Percentiles rank a stretch among this genome's conserved stretches.
Evolutionary conservation across 2,888 invertebrate genomes (phyloP).

Genomic region (Brachypalpus laphriformis): DNA sequence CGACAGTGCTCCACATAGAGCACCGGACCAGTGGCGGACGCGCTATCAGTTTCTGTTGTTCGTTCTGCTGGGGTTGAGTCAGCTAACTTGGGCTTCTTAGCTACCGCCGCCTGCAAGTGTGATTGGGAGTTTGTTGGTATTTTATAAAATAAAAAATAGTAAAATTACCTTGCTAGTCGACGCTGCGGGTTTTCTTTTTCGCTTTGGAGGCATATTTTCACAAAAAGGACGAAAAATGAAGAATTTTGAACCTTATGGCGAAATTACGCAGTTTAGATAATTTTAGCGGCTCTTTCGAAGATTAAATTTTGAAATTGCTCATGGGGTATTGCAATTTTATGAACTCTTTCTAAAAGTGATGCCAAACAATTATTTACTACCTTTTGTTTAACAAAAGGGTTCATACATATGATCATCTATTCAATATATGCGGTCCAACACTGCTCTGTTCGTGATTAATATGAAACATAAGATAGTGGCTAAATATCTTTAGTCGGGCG

Average conservation of each 20-base stretch:
- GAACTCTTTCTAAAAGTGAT: constrained; percentile 17
- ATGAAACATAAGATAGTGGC: too few species aligned
- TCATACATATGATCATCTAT: too few species aligned
- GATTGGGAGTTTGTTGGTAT: neutral
- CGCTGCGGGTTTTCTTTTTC: constrained; percentile 69
- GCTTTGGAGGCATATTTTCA: constrained; percentile 75
- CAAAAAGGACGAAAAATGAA: constrained; percentile 35
- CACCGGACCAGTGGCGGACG: constrained; percentile 74
- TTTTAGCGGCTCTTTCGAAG: neutral
- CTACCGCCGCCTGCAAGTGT: constrained; percentile 30
- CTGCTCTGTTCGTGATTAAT: too few species aligned
- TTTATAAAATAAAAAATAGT: neutral
- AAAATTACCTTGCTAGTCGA: constrained; percentile 50
- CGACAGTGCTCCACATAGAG: constrained; percentile 81
- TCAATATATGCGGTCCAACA: too few species aligned
- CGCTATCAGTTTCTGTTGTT: neutral
- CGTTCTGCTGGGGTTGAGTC: neutral
- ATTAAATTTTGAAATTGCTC: too few species aligned
- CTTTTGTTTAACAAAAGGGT: too few species aligned
- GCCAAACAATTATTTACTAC: too few species aligned
- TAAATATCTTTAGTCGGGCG: too few species aligned
- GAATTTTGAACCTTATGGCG: constrained; percentile 29
- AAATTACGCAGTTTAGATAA: constrained; percentile 44
- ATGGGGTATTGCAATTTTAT: neutral
- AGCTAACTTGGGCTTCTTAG: constrained; percentile 49